Evolutionary conservation across 2,888 invertebrate genomes (phyloP).

Genomic region (Hydropsyche betteni): DNA sequence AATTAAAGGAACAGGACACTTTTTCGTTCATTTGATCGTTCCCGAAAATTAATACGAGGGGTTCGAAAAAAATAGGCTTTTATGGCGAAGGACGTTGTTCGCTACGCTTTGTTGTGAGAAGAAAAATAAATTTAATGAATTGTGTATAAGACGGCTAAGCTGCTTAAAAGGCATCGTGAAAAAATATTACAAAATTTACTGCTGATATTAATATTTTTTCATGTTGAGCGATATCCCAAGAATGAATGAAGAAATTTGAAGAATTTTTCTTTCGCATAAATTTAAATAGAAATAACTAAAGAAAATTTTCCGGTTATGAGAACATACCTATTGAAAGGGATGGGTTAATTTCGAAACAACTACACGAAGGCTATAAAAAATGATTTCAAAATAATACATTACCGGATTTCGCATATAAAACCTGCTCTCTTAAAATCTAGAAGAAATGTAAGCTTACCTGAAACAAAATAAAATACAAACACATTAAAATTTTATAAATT

Average conservation of each 20-base stretch:
- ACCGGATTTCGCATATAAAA: not conserved
- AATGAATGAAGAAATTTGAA: not conserved
- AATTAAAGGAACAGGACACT: constrained; percentile 9
- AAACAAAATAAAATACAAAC: constrained; percentile 5
- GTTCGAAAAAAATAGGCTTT: not conserved
- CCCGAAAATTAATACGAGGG: not conserved
- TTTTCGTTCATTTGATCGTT: not conserved
- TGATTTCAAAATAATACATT: not conserved
- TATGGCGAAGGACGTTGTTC: too few species aligned
- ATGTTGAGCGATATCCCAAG: constrained; percentile 1
- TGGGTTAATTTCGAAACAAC: not conserved
- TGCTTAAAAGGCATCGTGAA: too few species aligned
- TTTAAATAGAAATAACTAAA: constrained; percentile 7
- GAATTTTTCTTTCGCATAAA: constrained; percentile 21
- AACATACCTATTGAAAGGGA: not conserved
- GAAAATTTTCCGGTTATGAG: not conserved
- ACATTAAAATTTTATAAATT: too few species aligned
- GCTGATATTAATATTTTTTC: constrained; percentile 21
- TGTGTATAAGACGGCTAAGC: too few species aligned
- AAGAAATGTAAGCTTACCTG: not conserved
- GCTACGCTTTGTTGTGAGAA: too few species aligned
- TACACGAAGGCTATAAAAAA: not conserved
- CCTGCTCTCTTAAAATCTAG: not conserved
- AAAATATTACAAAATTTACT: not conserved
- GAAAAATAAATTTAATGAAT: too few species aligned